Evolutionary conservation across 2,888 invertebrate species (phyloP).

Genomic region (Parnassius apollo): DNA sequence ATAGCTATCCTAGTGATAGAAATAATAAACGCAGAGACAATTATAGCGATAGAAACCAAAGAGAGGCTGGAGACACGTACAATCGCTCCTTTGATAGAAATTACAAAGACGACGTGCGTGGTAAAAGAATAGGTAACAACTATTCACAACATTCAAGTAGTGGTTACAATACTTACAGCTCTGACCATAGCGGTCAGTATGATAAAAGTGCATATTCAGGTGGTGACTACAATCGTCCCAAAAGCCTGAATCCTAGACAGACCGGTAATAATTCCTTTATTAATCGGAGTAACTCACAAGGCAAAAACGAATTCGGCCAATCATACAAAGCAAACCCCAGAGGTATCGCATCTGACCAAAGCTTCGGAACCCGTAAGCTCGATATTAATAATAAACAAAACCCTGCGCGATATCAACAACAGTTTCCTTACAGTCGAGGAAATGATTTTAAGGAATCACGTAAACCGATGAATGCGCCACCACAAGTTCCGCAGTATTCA

Average conservation of each 20-base stretch:
- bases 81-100: conserved; percentile 1
- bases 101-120: neutral
- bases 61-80: neutral
- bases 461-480: neutral
- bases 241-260: neutral
- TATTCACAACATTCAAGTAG: neutral
- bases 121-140: neutral
- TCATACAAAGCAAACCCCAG: neutral
- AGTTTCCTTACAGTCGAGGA: neutral
- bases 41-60: neutral
- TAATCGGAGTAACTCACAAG: neutral
- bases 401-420: neutral
- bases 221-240: conserved; percentile 1
- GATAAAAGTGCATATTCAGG: neutral
- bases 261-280: neutral
- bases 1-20: neutral
- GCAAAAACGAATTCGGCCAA: neutral
- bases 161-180: neutral
- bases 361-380: neutral
- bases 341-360: neutral
- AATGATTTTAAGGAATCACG: conserved; percentile 1
- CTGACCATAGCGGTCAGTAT: neutral
- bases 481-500: neutral
- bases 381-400: neutral
- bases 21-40: neutral